phyloP scores from a whole-genome alignment of 1,140 invertebrate genomes.

The Dinoponera quadriceps region DNA sequence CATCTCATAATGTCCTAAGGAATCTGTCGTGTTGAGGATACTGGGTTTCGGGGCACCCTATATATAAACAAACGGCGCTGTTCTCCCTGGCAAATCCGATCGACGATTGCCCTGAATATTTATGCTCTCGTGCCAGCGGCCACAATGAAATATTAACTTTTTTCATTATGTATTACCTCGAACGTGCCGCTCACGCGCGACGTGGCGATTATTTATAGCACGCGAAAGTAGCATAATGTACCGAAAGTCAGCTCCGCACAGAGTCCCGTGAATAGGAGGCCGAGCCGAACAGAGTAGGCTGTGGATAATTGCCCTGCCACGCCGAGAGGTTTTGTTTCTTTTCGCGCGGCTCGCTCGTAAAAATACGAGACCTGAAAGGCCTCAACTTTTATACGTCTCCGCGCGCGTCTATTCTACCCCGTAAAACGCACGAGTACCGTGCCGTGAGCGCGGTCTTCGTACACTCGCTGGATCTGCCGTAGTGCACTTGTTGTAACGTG shows the following conservation, averaged over 20 bases:
- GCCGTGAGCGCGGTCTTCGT: too few relatives aligned
- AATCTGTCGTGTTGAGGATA: too few relatives aligned
- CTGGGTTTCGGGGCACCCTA: too few relatives aligned
- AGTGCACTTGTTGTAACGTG: too few relatives aligned
- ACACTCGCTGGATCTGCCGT: too few relatives aligned
- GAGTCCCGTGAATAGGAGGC: constrained; percentile 26
- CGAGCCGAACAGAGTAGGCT: constrained; percentile 43
- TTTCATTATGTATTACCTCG: neutral
- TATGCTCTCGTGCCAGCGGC: too few relatives aligned
- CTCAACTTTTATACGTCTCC: constrained; percentile 66
- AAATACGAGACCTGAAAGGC: constrained; percentile 70
- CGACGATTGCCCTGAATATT: neutral
- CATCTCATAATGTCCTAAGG: too few relatives aligned
- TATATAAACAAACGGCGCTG: too few relatives aligned
- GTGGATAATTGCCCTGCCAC: constrained; percentile 44
- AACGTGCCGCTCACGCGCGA: neutral
- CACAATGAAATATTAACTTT: neutral
- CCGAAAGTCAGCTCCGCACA: neutral
- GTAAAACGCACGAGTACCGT: constrained; percentile 40
- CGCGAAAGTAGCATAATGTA: constrained; percentile 35
- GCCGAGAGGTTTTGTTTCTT: constrained; percentile 63
- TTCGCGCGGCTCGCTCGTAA: constrained; percentile 66
- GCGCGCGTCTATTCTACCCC: constrained; percentile 10
- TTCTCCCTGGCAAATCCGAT: neutral
- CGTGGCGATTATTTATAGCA: constrained; percentile 19